Base-by-base conservation (phyloP, 2,888 invertebrate genomes). In the Tenthredo distinguenda region DNA sequence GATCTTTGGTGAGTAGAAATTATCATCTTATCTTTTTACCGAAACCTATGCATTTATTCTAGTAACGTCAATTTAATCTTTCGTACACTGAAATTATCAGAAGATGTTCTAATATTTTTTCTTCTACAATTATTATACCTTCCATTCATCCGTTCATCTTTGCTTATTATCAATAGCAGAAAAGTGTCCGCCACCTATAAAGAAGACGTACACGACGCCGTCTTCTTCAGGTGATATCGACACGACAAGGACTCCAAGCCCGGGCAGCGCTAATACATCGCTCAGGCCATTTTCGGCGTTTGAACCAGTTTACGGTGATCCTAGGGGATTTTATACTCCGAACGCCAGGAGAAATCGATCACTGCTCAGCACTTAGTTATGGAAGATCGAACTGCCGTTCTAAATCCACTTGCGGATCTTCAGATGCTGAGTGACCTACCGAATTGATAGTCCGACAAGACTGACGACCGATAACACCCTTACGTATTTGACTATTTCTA, bases 141-240 rank as follows among this genome's bases (percentile, higher is more conserved):
- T 71, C 71, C 12, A 31, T n/a, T 71, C 5, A 18, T 9, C 37
- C 37, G 18, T 62, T 62, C 7, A 40, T 9, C 18, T 9, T 76
- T 31, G 47, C 26, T n/a, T 47, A 43, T 74, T 43, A 21, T 74
- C 15, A 12, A 10, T 34, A 93, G 93, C 90, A 81, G 93, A 93
- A 55, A 91, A 91, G 85, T 92, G 91, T 88, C 91, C 92, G 87
- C 91, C 92, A 0, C 91, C 91, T n/a, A 85, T 92, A 47, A 92
- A 90, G 84, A 92, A 91, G 77, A 86, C 88, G 7, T 77, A 88
- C 76, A 79, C 87, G 0, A 89, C 87, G 0, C 89, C 91, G 5
- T 87, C 89, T 85, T 87, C 91, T 15, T 88, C 91, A 71, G 87
- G 90, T 34, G 85, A 89, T 1, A 90, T 84, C 77, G 88, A 85